Conservation (phyloP, 2,888 invertebrate species). For the Lydus trimaculatus region DNA sequence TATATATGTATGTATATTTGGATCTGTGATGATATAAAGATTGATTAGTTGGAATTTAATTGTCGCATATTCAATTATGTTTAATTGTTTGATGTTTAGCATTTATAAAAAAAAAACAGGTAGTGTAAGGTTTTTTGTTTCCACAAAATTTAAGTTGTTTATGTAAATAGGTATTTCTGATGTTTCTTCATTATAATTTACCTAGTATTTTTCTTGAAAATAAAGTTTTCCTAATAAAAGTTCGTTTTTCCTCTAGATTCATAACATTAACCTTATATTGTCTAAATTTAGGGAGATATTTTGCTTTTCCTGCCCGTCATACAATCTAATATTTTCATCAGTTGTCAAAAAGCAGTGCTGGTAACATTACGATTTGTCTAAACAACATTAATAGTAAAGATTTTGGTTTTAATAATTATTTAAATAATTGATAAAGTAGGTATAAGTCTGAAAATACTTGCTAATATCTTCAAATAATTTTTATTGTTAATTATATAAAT, state of each 20-base stretch:
- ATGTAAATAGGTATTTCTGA: background rate
- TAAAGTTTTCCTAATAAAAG: background rate
- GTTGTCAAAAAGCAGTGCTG: background rate
- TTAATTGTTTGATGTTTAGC: background rate
- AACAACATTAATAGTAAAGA: no score
- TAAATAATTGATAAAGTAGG: background rate
- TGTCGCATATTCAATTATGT: background rate
- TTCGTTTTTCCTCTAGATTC: background rate
- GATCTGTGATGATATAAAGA: slow-evolving; percentile 2
- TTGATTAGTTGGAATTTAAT: background rate
- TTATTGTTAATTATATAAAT: background rate
- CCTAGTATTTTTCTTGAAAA: background rate
- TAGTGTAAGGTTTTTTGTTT: background rate
- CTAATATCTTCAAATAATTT: background rate
- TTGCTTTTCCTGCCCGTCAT: background rate
- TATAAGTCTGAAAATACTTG: background rate
- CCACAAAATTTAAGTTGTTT: background rate
- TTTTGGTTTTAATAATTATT: no score
- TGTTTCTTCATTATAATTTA: background rate
- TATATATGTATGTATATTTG: background rate
- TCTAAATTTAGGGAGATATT: no score
- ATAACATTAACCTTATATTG: no score
- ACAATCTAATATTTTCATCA: background rate
- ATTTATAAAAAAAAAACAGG: background rate
- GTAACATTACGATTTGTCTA: background rate